Conservation (phyloP, 2,888 invertebrate genomes). For the Boloria euphrosyne region DNA sequence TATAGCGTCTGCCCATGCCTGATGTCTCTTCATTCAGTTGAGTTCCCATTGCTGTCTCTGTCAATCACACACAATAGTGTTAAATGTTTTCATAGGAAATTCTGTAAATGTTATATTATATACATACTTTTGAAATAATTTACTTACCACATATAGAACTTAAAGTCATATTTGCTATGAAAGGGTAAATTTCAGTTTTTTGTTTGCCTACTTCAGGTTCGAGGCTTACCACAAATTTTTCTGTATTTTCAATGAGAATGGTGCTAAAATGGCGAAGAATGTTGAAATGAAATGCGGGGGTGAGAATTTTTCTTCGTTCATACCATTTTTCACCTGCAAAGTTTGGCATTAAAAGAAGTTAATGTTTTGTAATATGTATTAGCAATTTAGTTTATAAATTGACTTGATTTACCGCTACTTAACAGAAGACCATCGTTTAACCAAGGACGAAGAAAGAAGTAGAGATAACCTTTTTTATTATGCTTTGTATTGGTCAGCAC, state of each 20-base stretch:
- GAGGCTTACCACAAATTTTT: conserved; percentile 43
- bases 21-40: conserved; percentile 72
- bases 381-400: background rate
- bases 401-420: conserved; percentile 55
- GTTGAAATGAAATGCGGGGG: conserved; percentile 85
- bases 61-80: conserved; percentile 46
- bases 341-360: background rate
- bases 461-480: conserved; percentile 75
- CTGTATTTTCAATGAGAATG: conserved; percentile 67
- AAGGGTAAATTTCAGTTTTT: conserved; percentile 72
- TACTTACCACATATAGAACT: conserved; percentile 87
- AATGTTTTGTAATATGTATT: background rate
- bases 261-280: conserved; percentile 70
- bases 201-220: conserved; percentile 25
- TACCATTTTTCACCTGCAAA: conserved; percentile 81
- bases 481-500: conserved; percentile 75
- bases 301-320: conserved; percentile 83
- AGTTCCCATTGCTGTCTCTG: conserved; percentile 87
- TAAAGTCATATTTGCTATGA: conserved; percentile 81
- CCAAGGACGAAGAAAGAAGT: conserved; percentile 73
- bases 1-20: conserved; percentile 74
- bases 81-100: background rate
- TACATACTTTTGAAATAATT: conserved; percentile 45
- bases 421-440: conserved; percentile 75
- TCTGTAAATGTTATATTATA: background rate